Evolutionary conservation across 2,888 invertebrate genomes (phyloP), one percentile per base, ranked within the genome.

Genomic region (Nomada goodeniana): DNA sequence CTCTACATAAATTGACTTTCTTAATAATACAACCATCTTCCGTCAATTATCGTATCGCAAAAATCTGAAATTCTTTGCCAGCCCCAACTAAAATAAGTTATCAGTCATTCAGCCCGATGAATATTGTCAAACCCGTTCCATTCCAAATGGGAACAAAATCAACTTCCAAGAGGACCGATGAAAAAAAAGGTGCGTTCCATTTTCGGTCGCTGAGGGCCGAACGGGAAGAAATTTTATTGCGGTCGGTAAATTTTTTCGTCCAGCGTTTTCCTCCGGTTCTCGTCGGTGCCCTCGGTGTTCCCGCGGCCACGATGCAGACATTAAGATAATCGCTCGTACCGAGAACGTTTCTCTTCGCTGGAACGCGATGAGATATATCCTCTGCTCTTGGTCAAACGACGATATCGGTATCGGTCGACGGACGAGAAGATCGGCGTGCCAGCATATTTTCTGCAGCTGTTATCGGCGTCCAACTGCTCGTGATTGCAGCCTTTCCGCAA

Each of bases 271-370:
- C 74, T 29, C 44, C 36, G 36, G 53, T 64, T 70, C 69, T 68
- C 57, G 76, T 52, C 73, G 52, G 15, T 72, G 59, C 69, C 76
- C 60, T 53, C 42, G 70, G 70, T 53, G 57, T 26, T 52, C 13
- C 64, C n/a, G 55, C 63, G 60, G 64, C 61, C 76, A 70, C 64
- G 80, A 88, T 83, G 79, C 80, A 85, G 83, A 89, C 87, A 83
- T 88, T 87, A 85, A 78, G 76, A 87, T 88, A 89, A 89, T 87
- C 76, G 70, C n/a, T 36, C 61, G 70, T 36, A 47, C 76, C 76
- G 69, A 68, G 69, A 87, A 59, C 76, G 70, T 77, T 70, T 67
- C 72, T 42, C 80, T 57, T 15, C 65, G 20, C 29, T 26, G 60
- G 23, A 71, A 73, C 69, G 55, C 75, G 70, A 82, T 65, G 72